Percentiles rank a stretch among this genome's conserved stretches.
Evolutionary conservation across 2,113 vertebrate genomes (phyloP).

Genomic region (Actenoides lindsayi): DNA sequence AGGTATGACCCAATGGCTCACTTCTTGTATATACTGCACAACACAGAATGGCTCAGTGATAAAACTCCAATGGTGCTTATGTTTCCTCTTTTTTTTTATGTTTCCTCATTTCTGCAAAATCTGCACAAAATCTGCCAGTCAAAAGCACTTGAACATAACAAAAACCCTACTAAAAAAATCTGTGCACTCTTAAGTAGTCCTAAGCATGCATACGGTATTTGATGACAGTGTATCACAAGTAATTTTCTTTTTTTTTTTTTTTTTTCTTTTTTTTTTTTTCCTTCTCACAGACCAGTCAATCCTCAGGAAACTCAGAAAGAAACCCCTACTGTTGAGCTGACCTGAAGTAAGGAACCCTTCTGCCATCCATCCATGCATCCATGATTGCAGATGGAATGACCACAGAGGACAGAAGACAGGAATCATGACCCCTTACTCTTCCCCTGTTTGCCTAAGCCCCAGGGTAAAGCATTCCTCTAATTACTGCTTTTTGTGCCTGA

Average conservation of each 20-base stretch:
- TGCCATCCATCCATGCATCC: not conserved
- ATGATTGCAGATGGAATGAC: not conserved
- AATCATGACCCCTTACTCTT: not conserved
- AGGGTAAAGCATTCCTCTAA: not conserved
- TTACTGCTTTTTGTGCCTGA: not conserved
- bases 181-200: not conserved
- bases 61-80: not conserved
- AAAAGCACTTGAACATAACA: not conserved
- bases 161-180: not conserved
- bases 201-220: not conserved
- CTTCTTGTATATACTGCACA: not conserved
- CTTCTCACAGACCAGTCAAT: too few relatives aligned
- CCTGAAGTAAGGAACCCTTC: not conserved
- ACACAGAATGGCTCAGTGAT: not conserved
- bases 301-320: not conserved
- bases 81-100: not conserved
- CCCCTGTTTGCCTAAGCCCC: not conserved
- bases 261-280: not conserved
- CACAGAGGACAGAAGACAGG: not conserved
- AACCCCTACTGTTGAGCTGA: not conserved
- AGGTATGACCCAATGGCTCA: not conserved
- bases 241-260: not conserved
- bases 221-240: not conserved
- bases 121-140: not conserved
- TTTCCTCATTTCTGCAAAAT: not conserved